Evolutionary conservation across 2,113 vertebrate species (phyloP).

Genomic region (Mastomys natalensis): DNA sequence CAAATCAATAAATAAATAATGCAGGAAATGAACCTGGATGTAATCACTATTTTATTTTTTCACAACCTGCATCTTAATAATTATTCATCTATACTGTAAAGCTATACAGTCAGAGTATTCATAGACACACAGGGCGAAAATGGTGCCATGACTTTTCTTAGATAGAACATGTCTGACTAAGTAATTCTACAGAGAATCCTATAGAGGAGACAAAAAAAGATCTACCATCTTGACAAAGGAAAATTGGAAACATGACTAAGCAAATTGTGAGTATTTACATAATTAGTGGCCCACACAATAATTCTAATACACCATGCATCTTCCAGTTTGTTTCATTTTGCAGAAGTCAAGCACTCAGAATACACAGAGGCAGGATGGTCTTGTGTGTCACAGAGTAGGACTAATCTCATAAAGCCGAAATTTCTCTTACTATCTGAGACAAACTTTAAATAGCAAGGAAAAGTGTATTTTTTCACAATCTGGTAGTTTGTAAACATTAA

Average conservation of each 20-base stretch:
- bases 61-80: neutral
- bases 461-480: neutral
- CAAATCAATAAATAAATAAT: neutral
- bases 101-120: neutral
- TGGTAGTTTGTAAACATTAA: slow-evolving; percentile 62
- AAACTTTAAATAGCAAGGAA: slow-evolving; percentile 52
- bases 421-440: neutral
- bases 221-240: neutral
- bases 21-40: neutral
- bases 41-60: neutral
- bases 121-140: neutral
- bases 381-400: neutral
- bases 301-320: neutral
- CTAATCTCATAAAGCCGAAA: neutral
- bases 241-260: neutral
- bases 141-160: neutral
- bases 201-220: slow-evolving; percentile 5
- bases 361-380: neutral
- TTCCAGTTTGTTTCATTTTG: neutral
- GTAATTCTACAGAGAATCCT: neutral
- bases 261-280: neutral
- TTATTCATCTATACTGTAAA: neutral
- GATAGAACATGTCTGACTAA: neutral
- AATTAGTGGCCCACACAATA: neutral
- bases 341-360: neutral